phyloP scores from a whole-genome alignment of 2,888 invertebrate species.

The Pomacea canaliculata region DNA sequence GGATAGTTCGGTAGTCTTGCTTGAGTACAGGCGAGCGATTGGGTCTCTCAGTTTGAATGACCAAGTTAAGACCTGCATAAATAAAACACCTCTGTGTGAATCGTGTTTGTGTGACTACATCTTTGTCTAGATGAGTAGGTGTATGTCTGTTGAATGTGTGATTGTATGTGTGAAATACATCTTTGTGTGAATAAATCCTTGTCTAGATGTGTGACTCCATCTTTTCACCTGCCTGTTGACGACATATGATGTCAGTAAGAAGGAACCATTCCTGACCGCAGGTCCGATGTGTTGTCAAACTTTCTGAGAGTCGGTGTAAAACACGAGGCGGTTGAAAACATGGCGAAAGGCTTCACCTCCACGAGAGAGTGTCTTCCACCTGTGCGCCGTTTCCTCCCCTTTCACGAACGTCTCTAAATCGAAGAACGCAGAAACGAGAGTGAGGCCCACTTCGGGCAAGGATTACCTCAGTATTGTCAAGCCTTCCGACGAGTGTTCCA shows the following conservation, averaged over 20 bases:
- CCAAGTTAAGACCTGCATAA: not conserved
- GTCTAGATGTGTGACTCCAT: no score
- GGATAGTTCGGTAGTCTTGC: not conserved
- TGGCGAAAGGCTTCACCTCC: slow-evolving; percentile 32
- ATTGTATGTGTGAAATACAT: no score
- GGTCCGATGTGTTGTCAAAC: slow-evolving; percentile 29
- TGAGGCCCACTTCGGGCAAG: slow-evolving; percentile 21
- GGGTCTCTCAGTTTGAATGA: not conserved
- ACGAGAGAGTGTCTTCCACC: slow-evolving; percentile 34
- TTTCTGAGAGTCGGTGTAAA: slow-evolving; percentile 43
- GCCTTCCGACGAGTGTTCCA: no score
- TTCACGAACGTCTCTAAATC: slow-evolving; percentile 44
- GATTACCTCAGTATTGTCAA: not conserved
- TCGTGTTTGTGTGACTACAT: no score
- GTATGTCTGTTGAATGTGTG: no score
- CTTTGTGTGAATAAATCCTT: no score
- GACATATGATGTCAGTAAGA: slow-evolving; percentile 33
- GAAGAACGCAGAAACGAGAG: slow-evolving; percentile 48
- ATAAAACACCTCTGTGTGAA: no score
- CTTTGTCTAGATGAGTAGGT: no score
- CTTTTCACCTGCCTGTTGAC: slow-evolving; percentile 26
- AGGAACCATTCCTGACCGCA: slow-evolving; percentile 23
- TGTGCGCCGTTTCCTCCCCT: slow-evolving; percentile 23
- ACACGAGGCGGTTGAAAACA: slow-evolving; percentile 39
- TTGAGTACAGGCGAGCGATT: not conserved